Evolutionary conservation across 1,140 invertebrate species (phyloP).

Genomic region (Lamellibrachia luymesi): DNA sequence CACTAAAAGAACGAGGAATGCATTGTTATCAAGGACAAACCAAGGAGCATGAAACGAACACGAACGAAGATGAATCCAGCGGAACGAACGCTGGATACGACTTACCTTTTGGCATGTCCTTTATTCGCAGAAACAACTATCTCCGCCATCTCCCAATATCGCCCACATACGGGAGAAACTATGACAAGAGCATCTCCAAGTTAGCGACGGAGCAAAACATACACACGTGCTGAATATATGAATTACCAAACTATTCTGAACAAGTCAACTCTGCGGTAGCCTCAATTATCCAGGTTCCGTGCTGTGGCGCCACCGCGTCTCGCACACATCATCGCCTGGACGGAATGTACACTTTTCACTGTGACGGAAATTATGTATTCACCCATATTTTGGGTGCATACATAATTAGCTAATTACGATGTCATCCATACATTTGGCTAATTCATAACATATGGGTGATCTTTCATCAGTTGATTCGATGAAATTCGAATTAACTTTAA

Average conservation of each 20-base stretch:
- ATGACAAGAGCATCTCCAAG: neutral
- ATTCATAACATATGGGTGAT: too few species aligned
- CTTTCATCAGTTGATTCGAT: too few species aligned
- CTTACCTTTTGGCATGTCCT: neutral
- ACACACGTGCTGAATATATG: neutral
- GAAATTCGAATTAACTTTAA: too few species aligned
- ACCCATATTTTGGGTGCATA: too few species aligned
- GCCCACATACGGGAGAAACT: neutral
- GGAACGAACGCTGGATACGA: neutral
- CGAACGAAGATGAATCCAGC: neutral
- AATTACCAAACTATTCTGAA: neutral
- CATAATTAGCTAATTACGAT: too few species aligned
- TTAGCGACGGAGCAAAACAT: neutral
- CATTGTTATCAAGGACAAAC: neutral
- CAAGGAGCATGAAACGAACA: neutral
- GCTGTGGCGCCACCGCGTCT: too few species aligned
- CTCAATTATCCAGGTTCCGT: too few species aligned
- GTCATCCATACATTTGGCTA: too few species aligned
- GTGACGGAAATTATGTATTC: too few species aligned
- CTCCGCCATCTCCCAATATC: neutral
- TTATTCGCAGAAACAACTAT: neutral
- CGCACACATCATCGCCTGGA: too few species aligned
- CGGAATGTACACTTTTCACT: too few species aligned
- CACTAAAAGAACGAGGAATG: conserved; percentile 14
- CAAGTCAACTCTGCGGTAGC: neutral